Evolutionary conservation across 2,113 vertebrate genomes (phyloP).

Genomic region (Phalacrocorax aristotelis): DNA sequence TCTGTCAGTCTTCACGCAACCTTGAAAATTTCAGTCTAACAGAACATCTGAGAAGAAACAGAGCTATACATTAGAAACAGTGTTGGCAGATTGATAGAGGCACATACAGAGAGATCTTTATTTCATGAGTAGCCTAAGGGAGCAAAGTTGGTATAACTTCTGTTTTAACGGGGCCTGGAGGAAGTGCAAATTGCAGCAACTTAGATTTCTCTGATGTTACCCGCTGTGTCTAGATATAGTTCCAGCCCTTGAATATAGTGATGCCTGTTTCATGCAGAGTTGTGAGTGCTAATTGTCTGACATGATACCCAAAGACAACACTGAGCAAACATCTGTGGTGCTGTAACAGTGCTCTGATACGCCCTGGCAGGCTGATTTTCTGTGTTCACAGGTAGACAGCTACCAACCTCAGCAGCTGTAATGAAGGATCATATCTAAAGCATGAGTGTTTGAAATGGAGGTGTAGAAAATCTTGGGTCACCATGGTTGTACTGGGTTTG

Average conservation of each 20-base stretch:
- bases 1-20: neutral
- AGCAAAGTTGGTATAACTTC: neutral
- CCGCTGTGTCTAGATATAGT: neutral
- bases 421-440: neutral
- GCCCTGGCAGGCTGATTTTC: neutral
- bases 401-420: neutral
- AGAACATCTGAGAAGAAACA: neutral
- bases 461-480: neutral
- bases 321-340: neutral
- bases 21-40: neutral
- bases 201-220: neutral
- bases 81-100: neutral
- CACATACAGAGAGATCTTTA: neutral
- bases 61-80: neutral
- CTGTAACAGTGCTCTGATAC: neutral
- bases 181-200: neutral
- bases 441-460: neutral
- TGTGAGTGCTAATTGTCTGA: neutral
- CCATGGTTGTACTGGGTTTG: neutral
- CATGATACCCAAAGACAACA: neutral
- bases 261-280: neutral
- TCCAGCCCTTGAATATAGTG: neutral
- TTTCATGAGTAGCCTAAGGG: slow-evolving; percentile 25
- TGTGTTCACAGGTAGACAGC: neutral
- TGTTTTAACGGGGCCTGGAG: neutral